Evolutionary conservation across 2,888 invertebrate species (phyloP), one percentile per base, ranked within the genome.

Genomic region (Diploptera punctata): DNA sequence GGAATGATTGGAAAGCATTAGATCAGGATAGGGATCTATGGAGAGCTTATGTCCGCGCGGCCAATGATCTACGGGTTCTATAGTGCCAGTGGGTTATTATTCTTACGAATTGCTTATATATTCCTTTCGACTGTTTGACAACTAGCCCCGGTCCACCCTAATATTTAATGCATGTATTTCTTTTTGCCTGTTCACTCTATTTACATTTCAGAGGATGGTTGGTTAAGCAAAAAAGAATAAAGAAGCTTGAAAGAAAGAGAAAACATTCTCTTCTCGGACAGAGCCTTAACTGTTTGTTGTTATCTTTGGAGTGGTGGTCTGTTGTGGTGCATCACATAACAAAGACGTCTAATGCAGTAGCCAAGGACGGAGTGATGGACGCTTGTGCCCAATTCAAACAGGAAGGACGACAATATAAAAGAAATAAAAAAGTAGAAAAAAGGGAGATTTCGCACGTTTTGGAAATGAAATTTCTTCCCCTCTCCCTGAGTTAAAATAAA

Each of bases 401-500:
- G 18, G 29, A 57, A 57, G 57, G 57, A 29, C 57, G 31, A 57
- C 4, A 29, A 57, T 1, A 57, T 57, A 57, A 57, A 29, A 21
- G 52, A 52, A 52, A 24, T 4, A 24, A 52, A 13, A 52, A n/a
- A 33, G 19, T 29, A 31, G n/a, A 33, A n/a, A 19, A 33, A 33
- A 52, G 52, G 21, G 33, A 43, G 67, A 67, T 67, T 67, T 67
- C 47, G 67, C 67, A 67, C 67, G 67, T 67, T 67, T 67, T 43
- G 49, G 67, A 24, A 67, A 26, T 29, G 16, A 57, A 67, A 67
- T 67, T 49, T 33, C 31, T 16, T 18, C 29, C 67, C 19, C 47
- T 33, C 31, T 16, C 26, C 29, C 67, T 18, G 49, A 52, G 47
- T 67, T 52, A 67, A 67, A 67, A 67, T 67, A 67, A 67, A 67